Base-by-base conservation (phyloP, 2,888 invertebrate species). In the Acleris holmiana region DNA sequence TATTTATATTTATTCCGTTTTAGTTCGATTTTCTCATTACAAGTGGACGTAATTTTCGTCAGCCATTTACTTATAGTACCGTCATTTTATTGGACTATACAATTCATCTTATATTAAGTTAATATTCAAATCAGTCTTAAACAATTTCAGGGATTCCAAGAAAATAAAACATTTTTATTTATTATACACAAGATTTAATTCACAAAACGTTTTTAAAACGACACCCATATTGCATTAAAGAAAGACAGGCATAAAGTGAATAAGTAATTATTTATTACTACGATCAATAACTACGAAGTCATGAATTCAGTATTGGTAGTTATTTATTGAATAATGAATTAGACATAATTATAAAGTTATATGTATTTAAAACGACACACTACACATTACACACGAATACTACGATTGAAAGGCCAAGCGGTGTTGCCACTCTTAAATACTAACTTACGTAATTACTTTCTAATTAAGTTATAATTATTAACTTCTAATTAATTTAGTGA, bases 361-460 rank as follows among this genome's bases (percentile, higher is more conserved):
- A 44, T 44, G 44, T 75, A 78, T 80, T 79, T 76, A 76, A 78
- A 80, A 85, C 55, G 66, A 66, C 66, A 69, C 69, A 66, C 64
- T 66, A 69, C 87, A 69, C 67, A 67, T 60, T 66, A 69, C 87
- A 87, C 86, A 87, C 86, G 73, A 85, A 86, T 83, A 89, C 91
- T 89, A 89, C 85, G 75, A 80, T 84, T 89, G 85, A 88, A 90
- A 92, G 92, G 92, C 92, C 92, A 91, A 92, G 91, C 91, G 92
- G 92, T 92, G 91, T 91, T 92, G 91, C 92, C 92, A 92, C 80
- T 85, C 80, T 85, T 64, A 70, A 66, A 68, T 68, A 71, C 69
- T 69, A 69, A 61, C 71, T 74, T 76, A 78, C 65, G 65, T 69
- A 73, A 66, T 68, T 76, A 76, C 54, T 67, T 59, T 13, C 35